Conservation (phyloP, 1,140 invertebrate species). For the Oryzaephilus surinamensis region DNA sequence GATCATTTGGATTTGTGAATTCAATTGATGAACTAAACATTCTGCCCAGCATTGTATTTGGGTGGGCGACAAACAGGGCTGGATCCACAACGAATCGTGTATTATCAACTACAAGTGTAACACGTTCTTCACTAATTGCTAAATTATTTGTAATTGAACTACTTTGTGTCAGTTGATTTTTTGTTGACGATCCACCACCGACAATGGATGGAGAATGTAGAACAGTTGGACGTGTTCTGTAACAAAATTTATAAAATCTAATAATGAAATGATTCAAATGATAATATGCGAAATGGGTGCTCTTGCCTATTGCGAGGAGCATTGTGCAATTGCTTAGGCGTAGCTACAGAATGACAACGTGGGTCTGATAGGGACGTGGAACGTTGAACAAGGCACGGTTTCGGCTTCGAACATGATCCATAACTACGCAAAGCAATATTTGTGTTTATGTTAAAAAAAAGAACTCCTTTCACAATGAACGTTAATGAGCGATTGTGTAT, state of each 20-base stretch:
- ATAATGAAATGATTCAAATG: neutral
- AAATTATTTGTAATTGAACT: constrained; percentile 21
- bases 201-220: constrained; percentile 3
- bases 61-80: constrained; percentile 79
- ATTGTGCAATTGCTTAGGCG: constrained; percentile 41
- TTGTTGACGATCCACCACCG: constrained; percentile 29
- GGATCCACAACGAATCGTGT: constrained; percentile 86
- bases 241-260: neutral
- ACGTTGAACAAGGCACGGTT: constrained; percentile 64
- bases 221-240: constrained; percentile 20
- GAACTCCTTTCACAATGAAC: neutral
- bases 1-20: constrained; percentile 86
- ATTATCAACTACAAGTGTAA: constrained; percentile 89
- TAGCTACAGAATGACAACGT: constrained; percentile 41
- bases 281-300: neutral
- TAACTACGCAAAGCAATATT: constrained; percentile 48
- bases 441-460: constrained; percentile 4
- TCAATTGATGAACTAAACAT: constrained; percentile 95
- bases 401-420: constrained; percentile 57
- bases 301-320: constrained; percentile 45
- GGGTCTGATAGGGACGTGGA: constrained; percentile 43
- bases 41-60: constrained; percentile 88
- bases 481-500: neutral
- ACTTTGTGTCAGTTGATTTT: constrained; percentile 10
- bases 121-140: constrained; percentile 53